Conservation (phyloP, 2,797 vertebrate genomes). For the Clarias laeviceps region DNA sequence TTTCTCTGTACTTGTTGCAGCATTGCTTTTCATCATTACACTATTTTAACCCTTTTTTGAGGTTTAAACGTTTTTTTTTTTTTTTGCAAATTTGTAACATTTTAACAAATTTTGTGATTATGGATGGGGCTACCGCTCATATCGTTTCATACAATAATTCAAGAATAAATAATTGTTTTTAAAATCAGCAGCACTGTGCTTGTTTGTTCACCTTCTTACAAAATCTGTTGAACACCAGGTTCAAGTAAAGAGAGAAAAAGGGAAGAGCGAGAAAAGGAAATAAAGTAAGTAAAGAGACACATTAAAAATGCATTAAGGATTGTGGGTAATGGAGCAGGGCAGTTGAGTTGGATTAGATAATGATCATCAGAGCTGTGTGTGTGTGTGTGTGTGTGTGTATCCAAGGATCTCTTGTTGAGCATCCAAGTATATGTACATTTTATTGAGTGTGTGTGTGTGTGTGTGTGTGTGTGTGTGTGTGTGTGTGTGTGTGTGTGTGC, state of each 20-base stretch:
- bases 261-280: neutral
- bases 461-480: conserved; percentile 33
- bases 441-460: conserved; percentile 36
- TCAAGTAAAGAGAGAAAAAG: conserved; percentile 5
- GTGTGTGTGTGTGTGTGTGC: conserved; percentile 25
- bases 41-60: too few species aligned
- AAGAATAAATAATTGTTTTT: too few species aligned
- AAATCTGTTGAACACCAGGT: neutral
- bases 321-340: conserved; percentile 60
- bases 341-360: conserved; percentile 62
- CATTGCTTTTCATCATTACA: neutral
- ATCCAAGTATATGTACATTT: conserved; percentile 49
- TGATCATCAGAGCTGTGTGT: conserved; percentile 55
- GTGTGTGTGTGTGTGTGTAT: conserved; percentile 26
- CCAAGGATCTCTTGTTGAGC: neutral
- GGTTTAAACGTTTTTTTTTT: too few species aligned
- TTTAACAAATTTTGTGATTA: neutral
- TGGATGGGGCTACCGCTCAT: neutral
- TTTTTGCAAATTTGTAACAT: neutral
- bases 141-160: neutral
- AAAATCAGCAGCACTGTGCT: neutral
- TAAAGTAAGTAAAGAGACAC: conserved; percentile 43
- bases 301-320: conserved; percentile 63
- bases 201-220: neutral
- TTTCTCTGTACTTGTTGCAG: neutral